These are phyloP conservation scores for Drosophila meridiana DNA, from an alignment of 2,888 invertebrate species.

Conservation along the genomic window DNA sequence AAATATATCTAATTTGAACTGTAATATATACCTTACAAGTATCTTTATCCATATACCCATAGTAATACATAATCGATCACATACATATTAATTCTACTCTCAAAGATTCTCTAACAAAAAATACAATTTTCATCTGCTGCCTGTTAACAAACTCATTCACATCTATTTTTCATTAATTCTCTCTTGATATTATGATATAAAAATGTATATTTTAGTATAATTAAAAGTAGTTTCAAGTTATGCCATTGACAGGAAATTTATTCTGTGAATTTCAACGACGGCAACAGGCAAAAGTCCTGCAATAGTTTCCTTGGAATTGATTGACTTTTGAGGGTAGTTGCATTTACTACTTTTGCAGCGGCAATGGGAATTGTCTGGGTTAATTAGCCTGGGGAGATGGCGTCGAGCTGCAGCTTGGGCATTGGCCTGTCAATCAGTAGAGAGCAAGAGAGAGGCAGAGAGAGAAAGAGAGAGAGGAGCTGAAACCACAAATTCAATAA, in stretches of 20 bases:
- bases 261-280: background rate
- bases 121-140: background rate
- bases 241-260: background rate
- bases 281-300: background rate
- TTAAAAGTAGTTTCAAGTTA: background rate
- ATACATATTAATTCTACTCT: too few relatives aligned
- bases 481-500: slow-evolving; percentile 79
- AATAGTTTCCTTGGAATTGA: slow-evolving; percentile 14
- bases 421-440: slow-evolving; percentile 49
- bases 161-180: background rate
- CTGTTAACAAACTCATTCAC: background rate
- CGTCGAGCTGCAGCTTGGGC: slow-evolving; percentile 11
- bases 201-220: background rate
- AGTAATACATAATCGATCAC: too few relatives aligned
- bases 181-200: background rate
- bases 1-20: too few relatives aligned
- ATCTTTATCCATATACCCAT: too few relatives aligned
- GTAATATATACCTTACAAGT: too few relatives aligned
- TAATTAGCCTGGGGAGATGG: slow-evolving; percentile 45
- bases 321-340: slow-evolving; percentile 34
- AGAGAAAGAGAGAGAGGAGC: background rate
- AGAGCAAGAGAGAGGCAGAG: background rate
- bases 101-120: too few relatives aligned
- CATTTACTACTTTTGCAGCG: slow-evolving; percentile 11
- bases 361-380: slow-evolving; percentile 43